A percentile compares a stretch with the other conserved stretches of the same genome.
phyloP scores from a whole-genome alignment of 2,797 vertebrate genomes.

The Diglossa cyanea region DNA sequence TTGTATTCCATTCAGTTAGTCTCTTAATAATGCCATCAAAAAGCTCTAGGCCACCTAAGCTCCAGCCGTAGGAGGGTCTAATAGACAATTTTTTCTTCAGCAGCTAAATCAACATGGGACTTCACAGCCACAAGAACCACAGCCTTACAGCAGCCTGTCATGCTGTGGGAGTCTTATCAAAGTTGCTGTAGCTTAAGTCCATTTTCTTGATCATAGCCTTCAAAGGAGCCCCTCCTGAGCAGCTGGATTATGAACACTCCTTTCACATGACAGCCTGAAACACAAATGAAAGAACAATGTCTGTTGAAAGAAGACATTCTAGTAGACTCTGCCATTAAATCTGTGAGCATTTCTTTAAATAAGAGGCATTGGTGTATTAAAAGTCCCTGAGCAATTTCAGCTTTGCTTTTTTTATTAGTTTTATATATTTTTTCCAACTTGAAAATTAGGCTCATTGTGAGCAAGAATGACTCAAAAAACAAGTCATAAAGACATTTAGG shows the following conservation, averaged over 20 bases:
- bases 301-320: neutral
- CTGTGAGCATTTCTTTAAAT: neutral
- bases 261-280: neutral
- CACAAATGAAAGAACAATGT: neutral
- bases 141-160: neutral
- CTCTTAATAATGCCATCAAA: neutral
- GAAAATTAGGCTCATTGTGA: neutral
- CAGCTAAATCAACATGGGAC: neutral
- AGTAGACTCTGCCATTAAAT: neutral
- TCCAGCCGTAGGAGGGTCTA: neutral
- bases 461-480: neutral
- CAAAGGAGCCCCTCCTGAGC: neutral
- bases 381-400: neutral
- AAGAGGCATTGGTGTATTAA: neutral
- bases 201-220: slow-evolving; percentile 12
- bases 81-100: neutral
- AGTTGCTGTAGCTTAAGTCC: neutral
- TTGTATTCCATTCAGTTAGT: neutral
- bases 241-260: neutral
- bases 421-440: neutral
- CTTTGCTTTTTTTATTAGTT: neutral
- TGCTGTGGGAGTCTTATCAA: neutral
- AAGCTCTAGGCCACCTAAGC: neutral
- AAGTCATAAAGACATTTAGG: neutral
- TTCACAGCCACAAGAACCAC: neutral